Evolutionary conservation across 2,888 invertebrate genomes (phyloP).

Genomic region (Philereme transversata): DNA sequence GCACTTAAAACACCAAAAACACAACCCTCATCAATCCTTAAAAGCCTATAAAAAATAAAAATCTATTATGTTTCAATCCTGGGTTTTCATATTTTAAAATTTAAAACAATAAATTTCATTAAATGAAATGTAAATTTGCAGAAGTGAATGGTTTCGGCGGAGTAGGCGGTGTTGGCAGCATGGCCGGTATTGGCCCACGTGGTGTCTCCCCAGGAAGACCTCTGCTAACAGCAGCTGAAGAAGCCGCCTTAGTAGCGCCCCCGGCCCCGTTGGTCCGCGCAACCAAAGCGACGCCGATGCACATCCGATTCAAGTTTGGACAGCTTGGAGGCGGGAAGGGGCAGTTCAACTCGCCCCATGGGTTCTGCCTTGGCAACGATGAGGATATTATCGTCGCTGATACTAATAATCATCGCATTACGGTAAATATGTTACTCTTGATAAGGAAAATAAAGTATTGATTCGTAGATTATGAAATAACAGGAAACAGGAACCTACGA

Average conservation of each 20-base stretch:
- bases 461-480: constrained; percentile 3
- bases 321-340: constrained; percentile 96
- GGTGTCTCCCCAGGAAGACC: constrained; percentile 80
- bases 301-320: constrained; percentile 96
- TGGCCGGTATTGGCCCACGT: constrained; percentile 78
- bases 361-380: constrained; percentile 96
- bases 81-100: too few species aligned
- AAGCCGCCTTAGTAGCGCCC: constrained; percentile 73
- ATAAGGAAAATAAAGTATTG: constrained; percentile 4
- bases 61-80: too few species aligned
- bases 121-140: constrained; percentile 35
- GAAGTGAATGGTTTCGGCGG: constrained; percentile 79
- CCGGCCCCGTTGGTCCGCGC: constrained; percentile 84
- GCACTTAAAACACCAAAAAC: too few species aligned
- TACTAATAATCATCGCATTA: constrained; percentile 98
- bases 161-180: constrained; percentile 56
- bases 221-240: constrained; percentile 72
- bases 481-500: constrained; percentile 5
- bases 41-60: too few species aligned
- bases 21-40: too few species aligned
- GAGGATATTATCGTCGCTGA: constrained; percentile 98
- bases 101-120: too few species aligned
- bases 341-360: constrained; percentile 98
- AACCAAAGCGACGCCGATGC: constrained; percentile 92
- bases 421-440: constrained; percentile 73